Percentiles rank a stretch among this genome's conserved stretches.
phyloP scores from a whole-genome alignment of 2,113 vertebrate species.

The Rhinogobius similis region DNA sequence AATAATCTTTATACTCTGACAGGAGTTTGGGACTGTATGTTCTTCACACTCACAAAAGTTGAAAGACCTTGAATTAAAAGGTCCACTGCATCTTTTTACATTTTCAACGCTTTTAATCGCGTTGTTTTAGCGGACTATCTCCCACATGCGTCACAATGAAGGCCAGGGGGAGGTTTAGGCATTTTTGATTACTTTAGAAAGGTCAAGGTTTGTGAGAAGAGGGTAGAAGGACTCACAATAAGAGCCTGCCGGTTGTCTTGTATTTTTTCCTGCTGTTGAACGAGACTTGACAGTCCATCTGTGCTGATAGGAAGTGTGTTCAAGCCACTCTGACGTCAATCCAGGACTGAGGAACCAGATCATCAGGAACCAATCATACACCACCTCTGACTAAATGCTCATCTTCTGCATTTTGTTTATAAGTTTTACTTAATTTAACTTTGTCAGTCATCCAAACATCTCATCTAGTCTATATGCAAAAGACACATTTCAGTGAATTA shows the following conservation, averaged over 20 bases:
- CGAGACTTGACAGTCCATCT: conserved; percentile 54
- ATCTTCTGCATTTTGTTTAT: conserved; percentile 19
- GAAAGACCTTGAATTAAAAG: conserved; percentile 1
- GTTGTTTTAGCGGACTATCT: conserved; percentile 26
- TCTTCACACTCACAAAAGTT: conserved; percentile 6
- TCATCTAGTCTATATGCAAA: neutral
- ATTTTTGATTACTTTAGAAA: conserved; percentile 30
- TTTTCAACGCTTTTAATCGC: neutral
- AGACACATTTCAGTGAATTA: neutral
- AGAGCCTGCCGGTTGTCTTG: conserved; percentile 46
- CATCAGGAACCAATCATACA: conserved; percentile 59
- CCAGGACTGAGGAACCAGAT: conserved; percentile 57
- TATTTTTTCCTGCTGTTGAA: conserved; percentile 62
- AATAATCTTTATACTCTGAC: conserved; percentile 35
- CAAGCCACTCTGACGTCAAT: conserved; percentile 70
- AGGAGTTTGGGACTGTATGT: conserved; percentile 43
- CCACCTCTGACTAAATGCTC: conserved; percentile 27
- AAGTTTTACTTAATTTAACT: conserved; percentile 17
- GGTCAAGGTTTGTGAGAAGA: conserved; percentile 61
- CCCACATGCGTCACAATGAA: conserved; percentile 32
- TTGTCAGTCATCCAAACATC: neutral
- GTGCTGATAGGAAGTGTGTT: conserved; percentile 65
- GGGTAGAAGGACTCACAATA: conserved; percentile 58
- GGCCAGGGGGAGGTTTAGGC: conserved; percentile 6
- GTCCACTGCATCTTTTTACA: neutral